A percentile compares a stretch with the other conserved stretches of the same genome.
Evolutionary conservation across 1,140 invertebrate genomes (phyloP).

Genomic region (Homalodisca vitripennis): DNA sequence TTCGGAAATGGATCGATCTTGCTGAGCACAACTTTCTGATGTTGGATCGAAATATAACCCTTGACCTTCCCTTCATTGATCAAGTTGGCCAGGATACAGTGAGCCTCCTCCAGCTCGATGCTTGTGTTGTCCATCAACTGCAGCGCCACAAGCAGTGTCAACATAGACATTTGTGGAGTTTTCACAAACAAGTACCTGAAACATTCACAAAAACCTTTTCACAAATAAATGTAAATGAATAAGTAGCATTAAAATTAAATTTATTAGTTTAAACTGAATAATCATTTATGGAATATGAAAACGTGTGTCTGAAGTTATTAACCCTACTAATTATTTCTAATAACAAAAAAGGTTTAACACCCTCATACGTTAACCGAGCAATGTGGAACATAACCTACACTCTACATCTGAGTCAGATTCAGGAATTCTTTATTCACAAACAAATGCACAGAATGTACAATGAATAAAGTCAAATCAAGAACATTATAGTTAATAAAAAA

Average conservation of each 20-base stretch:
- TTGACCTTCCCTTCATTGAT: constrained; percentile 95
- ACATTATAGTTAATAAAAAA: too few relatives aligned
- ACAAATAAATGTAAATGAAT: background rate
- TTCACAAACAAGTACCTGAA: constrained; percentile 70
- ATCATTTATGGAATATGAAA: background rate
- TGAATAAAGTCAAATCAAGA: too few relatives aligned
- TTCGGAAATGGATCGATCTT: constrained; percentile 95
- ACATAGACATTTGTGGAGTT: constrained; percentile 88
- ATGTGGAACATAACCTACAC: too few relatives aligned
- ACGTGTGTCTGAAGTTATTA: background rate
- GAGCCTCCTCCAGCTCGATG: constrained; percentile 89
- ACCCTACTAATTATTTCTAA: background rate
- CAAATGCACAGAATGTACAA: too few relatives aligned
- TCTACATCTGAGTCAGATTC: too few relatives aligned
- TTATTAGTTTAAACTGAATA: background rate
- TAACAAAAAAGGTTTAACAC: too few relatives aligned
- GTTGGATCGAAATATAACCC: constrained; percentile 96
- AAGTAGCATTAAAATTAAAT: background rate
- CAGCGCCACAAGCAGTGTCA: constrained; percentile 76
- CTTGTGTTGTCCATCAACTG: constrained; percentile 78
- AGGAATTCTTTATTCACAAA: too few relatives aligned
- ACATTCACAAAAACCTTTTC: constrained; percentile 27
- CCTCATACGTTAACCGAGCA: too few relatives aligned
- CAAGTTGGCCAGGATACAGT: constrained; percentile 95
- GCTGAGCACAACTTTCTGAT: constrained; percentile 95